Evolutionary conservation across 2,113 vertebrate species (phyloP).

Genomic region (Bubo bubo): DNA sequence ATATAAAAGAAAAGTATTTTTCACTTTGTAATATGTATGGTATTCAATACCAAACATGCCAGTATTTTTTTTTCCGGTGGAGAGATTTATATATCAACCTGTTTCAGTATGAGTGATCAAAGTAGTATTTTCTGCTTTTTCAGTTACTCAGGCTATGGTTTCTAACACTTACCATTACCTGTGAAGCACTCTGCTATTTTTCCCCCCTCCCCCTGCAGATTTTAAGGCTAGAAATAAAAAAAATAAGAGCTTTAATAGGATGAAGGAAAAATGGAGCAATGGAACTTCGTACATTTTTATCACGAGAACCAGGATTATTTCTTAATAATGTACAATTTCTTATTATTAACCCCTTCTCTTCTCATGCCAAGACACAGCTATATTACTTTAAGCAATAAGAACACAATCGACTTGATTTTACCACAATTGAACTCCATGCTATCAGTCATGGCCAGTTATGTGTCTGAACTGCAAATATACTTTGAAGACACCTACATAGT

Average conservation of each 20-base stretch:
- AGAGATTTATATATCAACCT: neutral
- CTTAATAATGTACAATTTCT: neutral
- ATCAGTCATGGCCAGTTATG: neutral
- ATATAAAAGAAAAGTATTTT: neutral
- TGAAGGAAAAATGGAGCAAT: neutral
- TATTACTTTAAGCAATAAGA: neutral
- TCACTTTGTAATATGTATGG: neutral
- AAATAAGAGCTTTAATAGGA: conserved; percentile 45
- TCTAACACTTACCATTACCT: conserved; percentile 39
- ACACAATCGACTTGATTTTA: neutral
- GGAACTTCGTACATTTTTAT: neutral
- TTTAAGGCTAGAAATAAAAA: conserved; percentile 48
- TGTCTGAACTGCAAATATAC: neutral
- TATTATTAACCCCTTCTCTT: neutral
- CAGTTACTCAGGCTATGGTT: conserved; percentile 39
- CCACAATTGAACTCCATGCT: neutral
- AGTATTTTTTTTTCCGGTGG: neutral
- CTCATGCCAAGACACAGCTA: neutral
- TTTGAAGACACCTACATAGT: neutral
- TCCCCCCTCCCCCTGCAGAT: neutral
- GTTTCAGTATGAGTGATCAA: neutral
- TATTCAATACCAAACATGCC: neutral
- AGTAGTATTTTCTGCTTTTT: conserved; percentile 25
- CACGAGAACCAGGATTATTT: neutral
- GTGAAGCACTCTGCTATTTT: conserved; percentile 62